Base-by-base conservation (phyloP, 2,797 vertebrate genomes). In the Spheniscus humboldti region DNA sequence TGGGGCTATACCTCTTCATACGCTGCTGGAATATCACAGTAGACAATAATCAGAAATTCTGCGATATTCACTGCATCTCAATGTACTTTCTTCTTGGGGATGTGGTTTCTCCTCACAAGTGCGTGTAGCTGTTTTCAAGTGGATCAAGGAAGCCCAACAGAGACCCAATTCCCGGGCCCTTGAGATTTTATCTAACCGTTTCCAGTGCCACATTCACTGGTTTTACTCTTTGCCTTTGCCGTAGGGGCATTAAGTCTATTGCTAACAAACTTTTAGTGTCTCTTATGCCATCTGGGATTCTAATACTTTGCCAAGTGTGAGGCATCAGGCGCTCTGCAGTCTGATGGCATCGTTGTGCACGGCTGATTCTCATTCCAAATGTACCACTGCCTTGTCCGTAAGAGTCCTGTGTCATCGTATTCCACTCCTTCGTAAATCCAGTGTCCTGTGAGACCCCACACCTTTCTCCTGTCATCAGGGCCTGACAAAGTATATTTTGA, bases 291-390 rank as follows among this genome's bases (percentile, higher is more conserved):
- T 23, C 18, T 22, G 37, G 37, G 20, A 7, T 45, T 31, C 62
- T 0, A 18, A 24, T 25, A 8, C n/a, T 67, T 35, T 52, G 28
- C 86, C 52, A 30, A 25, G 22, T 8, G 15, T 30, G 62, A 83
- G 85, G 39, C 43, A 14, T 2, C 3, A 62, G 39, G 30, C 0
- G 3, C 64, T 80, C 72, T 67, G 33, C 35, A 31, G 48, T 37
- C 33, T 14, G 27, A 18, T 23, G 18, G 50, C 6, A 1, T 60
- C 57, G 6, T 41, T 1, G 1, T 18, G 10, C 10, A 1, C 0
- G 3, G 28, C 48, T 41, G 71, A 10, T 43, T 69, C 33, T 56
- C 47, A 5, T 72, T 67, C 85, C 71, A 43, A 23, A 66, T 10
- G 8, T 37, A 8, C 25, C n/a, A 1, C 9, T 55, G 62, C 60